phyloP scores from a whole-genome alignment of 2,797 vertebrate species.

The Notamacropus eugenii region DNA sequence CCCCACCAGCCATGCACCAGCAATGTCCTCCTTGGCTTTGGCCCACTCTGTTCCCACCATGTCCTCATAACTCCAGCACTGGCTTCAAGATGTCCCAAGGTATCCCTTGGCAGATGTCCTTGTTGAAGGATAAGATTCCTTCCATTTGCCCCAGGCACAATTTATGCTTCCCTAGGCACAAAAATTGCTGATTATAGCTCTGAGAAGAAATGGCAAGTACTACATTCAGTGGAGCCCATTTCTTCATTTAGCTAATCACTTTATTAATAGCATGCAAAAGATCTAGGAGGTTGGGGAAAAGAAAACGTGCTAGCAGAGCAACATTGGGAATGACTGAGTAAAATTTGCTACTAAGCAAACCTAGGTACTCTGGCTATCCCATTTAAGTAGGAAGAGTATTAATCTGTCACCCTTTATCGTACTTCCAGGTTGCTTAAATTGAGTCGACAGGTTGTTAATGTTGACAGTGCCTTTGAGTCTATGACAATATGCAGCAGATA shows the following conservation, averaged over 20 bases:
- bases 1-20: background rate
- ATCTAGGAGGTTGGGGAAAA: background rate
- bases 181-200: background rate
- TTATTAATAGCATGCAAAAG: slow-evolving; percentile 33
- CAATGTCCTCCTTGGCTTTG: background rate
- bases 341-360: slow-evolving; percentile 71
- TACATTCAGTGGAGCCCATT: background rate
- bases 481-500: slow-evolving; percentile 67
- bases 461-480: slow-evolving; percentile 66
- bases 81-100: background rate
- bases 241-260: background rate
- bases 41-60: background rate
- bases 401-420: slow-evolving; percentile 80
- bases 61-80: background rate
- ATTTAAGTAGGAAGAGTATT: slow-evolving; percentile 68
- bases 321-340: slow-evolving; percentile 43
- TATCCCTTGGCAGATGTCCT: background rate
- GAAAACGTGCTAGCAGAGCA: slow-evolving; percentile 13
- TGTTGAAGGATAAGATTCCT: background rate
- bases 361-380: slow-evolving; percentile 50
- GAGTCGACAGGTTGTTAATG: slow-evolving; percentile 78
- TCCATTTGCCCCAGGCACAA: background rate
- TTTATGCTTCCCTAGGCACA: background rate
- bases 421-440: slow-evolving; percentile 77
- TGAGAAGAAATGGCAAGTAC: background rate